A percentile compares a stretch with the other conserved stretches of the same genome.
These are phyloP conservation scores for Chloroceryle amazona DNA, from an alignment of 2,797 vertebrate species.

Conservation along the genomic window DNA sequence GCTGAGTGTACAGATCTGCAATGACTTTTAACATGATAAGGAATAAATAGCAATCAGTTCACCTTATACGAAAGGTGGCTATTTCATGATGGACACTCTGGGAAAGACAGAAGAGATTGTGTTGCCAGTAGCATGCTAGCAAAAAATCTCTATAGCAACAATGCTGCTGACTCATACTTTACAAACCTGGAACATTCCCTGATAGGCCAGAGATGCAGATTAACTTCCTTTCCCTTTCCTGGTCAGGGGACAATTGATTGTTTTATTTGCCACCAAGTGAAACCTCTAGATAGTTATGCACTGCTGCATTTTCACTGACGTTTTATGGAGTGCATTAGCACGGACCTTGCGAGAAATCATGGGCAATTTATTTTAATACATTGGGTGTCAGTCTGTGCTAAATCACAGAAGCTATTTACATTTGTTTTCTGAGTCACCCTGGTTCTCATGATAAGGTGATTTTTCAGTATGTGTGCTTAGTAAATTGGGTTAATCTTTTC, in stretches of 20 bases:
- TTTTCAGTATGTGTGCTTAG: not conserved
- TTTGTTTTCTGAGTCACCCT: constrained; percentile 49
- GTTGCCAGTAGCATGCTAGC: not conserved
- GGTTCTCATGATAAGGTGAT: not conserved
- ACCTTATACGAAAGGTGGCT: not conserved
- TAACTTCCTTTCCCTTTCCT: not conserved
- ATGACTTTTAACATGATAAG: not conserved
- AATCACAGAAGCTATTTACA: constrained; percentile 24
- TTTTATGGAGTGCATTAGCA: not conserved
- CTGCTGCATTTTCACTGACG: not conserved
- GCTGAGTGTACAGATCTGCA: not conserved
- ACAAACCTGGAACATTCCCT: constrained; percentile 18
- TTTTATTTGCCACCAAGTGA: not conserved
- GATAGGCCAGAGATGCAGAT: not conserved
- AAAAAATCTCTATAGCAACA: not conserved
- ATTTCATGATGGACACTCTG: not conserved
- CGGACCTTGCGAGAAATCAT: not conserved
- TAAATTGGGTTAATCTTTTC: not conserved
- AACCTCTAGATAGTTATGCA: not conserved
- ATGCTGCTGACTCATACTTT: constrained; percentile 37
- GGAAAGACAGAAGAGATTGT: not conserved
- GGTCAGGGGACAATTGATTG: not conserved
- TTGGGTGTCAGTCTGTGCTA: not conserved
- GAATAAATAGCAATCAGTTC: not conserved
- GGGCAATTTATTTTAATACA: constrained; percentile 35